phyloP scores from a whole-genome alignment of 2,797 vertebrate species.

The Acipenser transmontanus region DNA sequence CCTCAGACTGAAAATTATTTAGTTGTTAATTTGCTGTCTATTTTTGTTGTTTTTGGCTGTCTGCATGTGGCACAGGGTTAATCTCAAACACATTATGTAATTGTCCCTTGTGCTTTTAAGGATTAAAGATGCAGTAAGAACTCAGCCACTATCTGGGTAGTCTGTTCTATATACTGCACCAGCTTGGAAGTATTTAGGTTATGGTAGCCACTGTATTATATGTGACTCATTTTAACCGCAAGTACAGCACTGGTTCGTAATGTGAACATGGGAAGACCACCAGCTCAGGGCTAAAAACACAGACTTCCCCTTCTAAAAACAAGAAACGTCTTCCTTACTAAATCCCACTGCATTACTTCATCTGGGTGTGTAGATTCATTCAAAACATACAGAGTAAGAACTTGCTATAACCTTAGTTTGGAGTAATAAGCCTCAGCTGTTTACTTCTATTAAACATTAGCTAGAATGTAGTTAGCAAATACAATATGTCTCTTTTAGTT shows the following conservation, averaged over 20 bases:
- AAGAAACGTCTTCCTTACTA: conserved; percentile 42
- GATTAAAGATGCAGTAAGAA: too few species aligned
- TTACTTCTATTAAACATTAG: too few species aligned
- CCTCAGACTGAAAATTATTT: too few species aligned
- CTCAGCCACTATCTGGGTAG: too few species aligned
- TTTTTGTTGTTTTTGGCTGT: too few species aligned
- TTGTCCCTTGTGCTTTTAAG: too few species aligned
- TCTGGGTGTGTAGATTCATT: conserved; percentile 52
- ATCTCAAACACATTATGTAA: too few species aligned
- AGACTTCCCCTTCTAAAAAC: conserved; percentile 37
- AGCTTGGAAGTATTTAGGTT: conserved; percentile 3
- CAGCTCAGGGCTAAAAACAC: conserved; percentile 39
- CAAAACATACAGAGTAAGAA: conserved; percentile 44
- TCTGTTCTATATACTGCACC: conserved; percentile 1
- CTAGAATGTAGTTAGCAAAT: too few species aligned
- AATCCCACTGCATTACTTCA: conserved; percentile 52
- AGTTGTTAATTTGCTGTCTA: too few species aligned
- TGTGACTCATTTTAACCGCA: conserved; percentile 33
- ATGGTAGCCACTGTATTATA: conserved; percentile 10
- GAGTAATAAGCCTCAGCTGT: conserved; percentile 35
- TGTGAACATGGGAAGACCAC: conserved; percentile 27
- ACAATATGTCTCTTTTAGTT: too few species aligned
- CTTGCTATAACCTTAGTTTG: conserved; percentile 48
- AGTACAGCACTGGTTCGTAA: conserved; percentile 17
- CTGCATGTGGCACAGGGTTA: too few species aligned